Evolutionary conservation across 1,140 invertebrate species (phyloP).

Genomic region (Brachionus asplanchnoidis): DNA sequence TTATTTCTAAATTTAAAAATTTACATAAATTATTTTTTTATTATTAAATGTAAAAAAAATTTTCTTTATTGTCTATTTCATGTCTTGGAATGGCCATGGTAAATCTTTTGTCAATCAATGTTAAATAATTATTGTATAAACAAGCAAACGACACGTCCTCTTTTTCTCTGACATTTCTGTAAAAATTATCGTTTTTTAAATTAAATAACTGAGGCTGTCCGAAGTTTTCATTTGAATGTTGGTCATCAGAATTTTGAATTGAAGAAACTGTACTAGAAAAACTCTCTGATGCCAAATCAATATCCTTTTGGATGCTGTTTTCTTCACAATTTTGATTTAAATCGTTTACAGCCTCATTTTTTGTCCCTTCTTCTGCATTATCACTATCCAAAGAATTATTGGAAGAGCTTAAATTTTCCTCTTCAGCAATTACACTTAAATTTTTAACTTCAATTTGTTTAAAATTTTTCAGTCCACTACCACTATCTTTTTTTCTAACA

Average conservation of each 20-base stretch:
- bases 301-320: constrained; percentile 11
- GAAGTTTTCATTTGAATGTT: neutral
- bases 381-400: neutral
- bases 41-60: neutral
- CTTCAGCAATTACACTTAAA: constrained; percentile 30
- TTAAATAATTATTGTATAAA: neutral
- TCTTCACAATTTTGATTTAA: neutral
- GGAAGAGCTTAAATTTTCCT: neutral
- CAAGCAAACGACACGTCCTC: neutral
- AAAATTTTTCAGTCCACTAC: constrained; percentile 2
- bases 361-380: neutral
- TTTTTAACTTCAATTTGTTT: neutral
- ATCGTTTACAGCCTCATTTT: neutral
- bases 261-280: neutral
- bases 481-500: neutral
- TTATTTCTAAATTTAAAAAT: too few relatives aligned
- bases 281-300: constrained; percentile 24
- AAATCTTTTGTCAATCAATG: neutral
- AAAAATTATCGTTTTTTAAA: neutral
- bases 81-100: neutral
- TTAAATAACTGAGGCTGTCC: neutral
- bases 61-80: neutral
- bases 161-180: neutral
- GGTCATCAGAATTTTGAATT: neutral
- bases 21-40: neutral